Base-by-base conservation (phyloP, 2,113 vertebrate species). In the Nerophis ophidion region DNA sequence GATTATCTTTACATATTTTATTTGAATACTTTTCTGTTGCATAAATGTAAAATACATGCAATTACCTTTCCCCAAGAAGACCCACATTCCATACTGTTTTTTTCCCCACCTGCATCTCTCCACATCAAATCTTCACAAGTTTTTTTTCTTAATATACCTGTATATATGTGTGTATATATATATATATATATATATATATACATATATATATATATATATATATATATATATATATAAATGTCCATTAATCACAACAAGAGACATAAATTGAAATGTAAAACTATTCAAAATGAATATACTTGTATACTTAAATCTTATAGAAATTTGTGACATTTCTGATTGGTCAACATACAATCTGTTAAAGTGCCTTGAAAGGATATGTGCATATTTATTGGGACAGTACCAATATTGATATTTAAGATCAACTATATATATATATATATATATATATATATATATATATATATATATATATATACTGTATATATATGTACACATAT, bases 11-110 rank as follows among this genome's bases (percentile, higher is more conserved):
- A 89, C 84, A 87, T 84, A 61, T 86, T 60, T 86, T 83, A 79
- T 86, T 88, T 82, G 72, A 85, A 89, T 89, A 85, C 74, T 82
- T 86, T 84, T 87, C 69, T 93, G 76, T 94, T 97, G 95, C 94
- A 98, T 97, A 97, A 96, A 86, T 86, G 81, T 78, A 88, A 94
- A 95, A 88, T 93, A 93, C 96, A 98, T 98, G 95, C 95, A 94
- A 92, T 93, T 91, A 89, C 86, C 93, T 93, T 93, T 91, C 83
- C 90, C 90, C 85, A 92, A 92, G 87, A 91, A 87, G 74, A 77
- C 77, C 80, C 91, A 93, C 92, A 93, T 68, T 69, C 71, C 56
- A 78, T 63, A 88, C 87, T 91, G 91, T 87, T 58, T 66, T 64
- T 60, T 90, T 88, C 90, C 84, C 79, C 76, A 81, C 63, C 77